Conservation (phyloP, 2,888 invertebrate species). For the Cephus pulcher region DNA sequence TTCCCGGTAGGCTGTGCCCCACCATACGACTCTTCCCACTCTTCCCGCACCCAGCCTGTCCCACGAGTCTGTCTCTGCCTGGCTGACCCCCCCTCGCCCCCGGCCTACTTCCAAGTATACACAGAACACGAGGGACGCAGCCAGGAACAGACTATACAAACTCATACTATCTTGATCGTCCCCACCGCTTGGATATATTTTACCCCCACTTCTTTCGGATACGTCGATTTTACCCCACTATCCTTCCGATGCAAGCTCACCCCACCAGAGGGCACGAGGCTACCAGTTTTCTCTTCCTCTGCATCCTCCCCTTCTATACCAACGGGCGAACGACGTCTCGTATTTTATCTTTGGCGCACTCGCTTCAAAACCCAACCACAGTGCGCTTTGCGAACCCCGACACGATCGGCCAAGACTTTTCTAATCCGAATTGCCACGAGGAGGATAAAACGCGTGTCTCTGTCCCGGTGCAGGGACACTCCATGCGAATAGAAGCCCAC, state of each 20-base stretch:
- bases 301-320: not conserved
- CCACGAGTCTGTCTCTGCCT: not conserved
- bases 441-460: not conserved
- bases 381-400: not conserved
- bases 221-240: not conserved
- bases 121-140: not conserved
- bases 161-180: not conserved
- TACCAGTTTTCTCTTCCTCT: not conserved
- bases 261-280: not conserved
- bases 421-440: not conserved
- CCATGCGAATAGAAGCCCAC: not conserved
- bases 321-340: not conserved
- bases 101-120: not conserved
- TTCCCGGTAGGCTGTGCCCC: conserved; percentile 33
- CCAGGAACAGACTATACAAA: not conserved
- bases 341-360: not conserved
- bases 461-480: not conserved
- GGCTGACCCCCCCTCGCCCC: not conserved
- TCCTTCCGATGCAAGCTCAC: not conserved
- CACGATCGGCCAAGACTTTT: not conserved
- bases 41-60: conserved; percentile 28
- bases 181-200: not conserved
- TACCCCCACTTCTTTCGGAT: not conserved
- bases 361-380: not conserved
- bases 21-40: conserved; percentile 50